Base-by-base conservation (phyloP, 2,113 vertebrate species). In the Mola mola region DNA sequence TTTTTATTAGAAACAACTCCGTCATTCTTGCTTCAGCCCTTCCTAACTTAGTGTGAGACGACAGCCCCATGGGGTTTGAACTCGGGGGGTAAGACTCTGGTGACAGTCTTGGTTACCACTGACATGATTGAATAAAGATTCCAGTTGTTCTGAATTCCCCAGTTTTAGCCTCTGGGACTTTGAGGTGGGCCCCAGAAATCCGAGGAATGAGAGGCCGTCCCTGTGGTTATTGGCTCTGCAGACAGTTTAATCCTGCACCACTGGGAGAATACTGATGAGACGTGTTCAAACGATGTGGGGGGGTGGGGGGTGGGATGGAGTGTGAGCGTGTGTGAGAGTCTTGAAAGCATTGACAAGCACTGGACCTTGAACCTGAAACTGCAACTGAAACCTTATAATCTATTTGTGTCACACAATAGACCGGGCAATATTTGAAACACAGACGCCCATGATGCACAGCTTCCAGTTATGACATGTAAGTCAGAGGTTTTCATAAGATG, bases 251-350 rank as follows among this genome's bases (percentile, higher is more conserved):
- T 85, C 72, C 72, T 64, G 42, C 59, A 60, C 47, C 52, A 8
- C 61, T 52, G 50, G 62, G 46, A 72, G 47, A 78, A 84, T 84
- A 80, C 69, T 78, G 73, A 84, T 82, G 55, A 75, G 77, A 71
- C 50, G 59, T 20, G 15, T 48, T 64, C 2, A 9, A 24, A 52
- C 8, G 26, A 21, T n/a, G 11, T 36, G 16, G 17, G 7, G 36
- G 19, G 28, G 17, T 19, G 34, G 6, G 42, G 6, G 46, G 2
- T 16, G 34, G 47, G 44, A 11, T 51, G 16, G 12, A 38, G 19
- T 42, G 22, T 49, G 43, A 53, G 22, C 40, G 19, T 51, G 41
- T 55, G 20, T 36, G 38, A 33, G 13, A 5, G 44, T 29, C 8
- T 8, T 59, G 15, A 50, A 56, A 64, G 51, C 42, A 62, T 8